Conservation (phyloP, 2,113 vertebrate genomes). For the Plotosus lineatus region DNA sequence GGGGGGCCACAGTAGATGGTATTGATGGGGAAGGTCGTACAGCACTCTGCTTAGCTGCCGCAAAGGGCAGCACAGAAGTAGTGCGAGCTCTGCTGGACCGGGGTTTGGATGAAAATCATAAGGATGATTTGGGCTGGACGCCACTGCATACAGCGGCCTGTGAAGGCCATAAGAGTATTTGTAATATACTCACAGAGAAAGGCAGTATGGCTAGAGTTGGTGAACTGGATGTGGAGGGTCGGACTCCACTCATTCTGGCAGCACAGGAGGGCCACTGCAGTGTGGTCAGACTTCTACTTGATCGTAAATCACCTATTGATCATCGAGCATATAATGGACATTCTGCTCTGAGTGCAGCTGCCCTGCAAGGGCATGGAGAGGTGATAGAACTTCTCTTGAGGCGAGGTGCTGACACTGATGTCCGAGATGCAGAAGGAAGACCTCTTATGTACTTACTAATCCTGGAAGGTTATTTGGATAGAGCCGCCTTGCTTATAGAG, state of each 20-base stretch:
- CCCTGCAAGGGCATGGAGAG: slow-evolving; percentile 70
- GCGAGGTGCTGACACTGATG: slow-evolving; percentile 72
- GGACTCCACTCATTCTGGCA: slow-evolving; percentile 74
- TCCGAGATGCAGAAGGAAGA: slow-evolving; percentile 73
- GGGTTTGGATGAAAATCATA: slow-evolving; percentile 80
- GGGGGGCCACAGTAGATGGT: slow-evolving; percentile 76
- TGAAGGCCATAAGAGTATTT: slow-evolving; percentile 74
- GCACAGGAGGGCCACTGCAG: slow-evolving; percentile 77
- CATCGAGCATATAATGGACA: slow-evolving; percentile 74
- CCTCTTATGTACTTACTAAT: slow-evolving; percentile 78
- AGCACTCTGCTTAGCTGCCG: slow-evolving; percentile 74
- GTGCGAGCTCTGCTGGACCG: slow-evolving; percentile 73
- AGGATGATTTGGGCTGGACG: slow-evolving; percentile 81
- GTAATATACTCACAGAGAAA: slow-evolving; percentile 70
- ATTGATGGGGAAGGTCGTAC: slow-evolving; percentile 78
- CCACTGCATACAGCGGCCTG: slow-evolving; percentile 78
- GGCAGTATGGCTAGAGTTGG: slow-evolving; percentile 76
- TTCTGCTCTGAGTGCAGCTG: slow-evolving; percentile 69
- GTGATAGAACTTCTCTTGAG: slow-evolving; percentile 74
- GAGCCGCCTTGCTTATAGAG: slow-evolving; percentile 72
- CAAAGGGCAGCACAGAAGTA: slow-evolving; percentile 70
- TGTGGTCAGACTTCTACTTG: slow-evolving; percentile 71
- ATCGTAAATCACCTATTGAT: slow-evolving; percentile 72
- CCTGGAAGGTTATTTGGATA: slow-evolving; percentile 67
- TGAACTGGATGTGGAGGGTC: slow-evolving; percentile 77